Evolutionary conservation across 2,113 vertebrate species (phyloP).

Genomic region (Sapayoa aenigma): DNA sequence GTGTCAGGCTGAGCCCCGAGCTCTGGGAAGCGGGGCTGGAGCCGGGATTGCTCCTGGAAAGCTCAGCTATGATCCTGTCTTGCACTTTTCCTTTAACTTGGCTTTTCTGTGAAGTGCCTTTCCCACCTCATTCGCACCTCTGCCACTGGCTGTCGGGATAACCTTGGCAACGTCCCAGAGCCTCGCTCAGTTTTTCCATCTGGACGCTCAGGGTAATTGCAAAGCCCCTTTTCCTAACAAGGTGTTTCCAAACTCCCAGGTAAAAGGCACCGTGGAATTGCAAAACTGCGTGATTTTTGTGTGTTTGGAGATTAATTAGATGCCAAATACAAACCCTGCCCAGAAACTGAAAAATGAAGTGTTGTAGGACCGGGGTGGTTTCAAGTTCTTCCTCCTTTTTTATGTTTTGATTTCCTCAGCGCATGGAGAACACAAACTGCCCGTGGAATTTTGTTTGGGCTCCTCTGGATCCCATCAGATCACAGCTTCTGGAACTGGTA

Average conservation of each 20-base stretch:
- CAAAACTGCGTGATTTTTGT: background rate
- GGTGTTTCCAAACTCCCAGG: background rate
- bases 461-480: background rate
- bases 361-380: background rate
- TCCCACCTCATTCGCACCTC: background rate
- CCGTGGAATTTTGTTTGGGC: background rate
- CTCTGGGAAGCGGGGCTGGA: background rate
- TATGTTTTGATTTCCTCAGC: background rate
- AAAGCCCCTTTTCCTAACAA: background rate
- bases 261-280: background rate
- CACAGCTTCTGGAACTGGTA: background rate
- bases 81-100: background rate
- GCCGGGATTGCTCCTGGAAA: background rate
- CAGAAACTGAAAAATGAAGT: constrained; percentile 38
- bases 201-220: background rate
- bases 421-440: background rate
- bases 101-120: background rate
- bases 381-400: background rate
- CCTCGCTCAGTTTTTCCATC: background rate
- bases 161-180: background rate
- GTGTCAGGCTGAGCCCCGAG: fast-evolving
- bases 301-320: constrained; percentile 30
- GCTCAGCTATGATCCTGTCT: background rate
- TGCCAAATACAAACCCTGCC: constrained; percentile 15
- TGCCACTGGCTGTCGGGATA: background rate